Evolutionary conservation across 2,797 vertebrate species (phyloP), one percentile per base, ranked within the genome.

Genomic region (Malacoctenus gilli): DNA sequence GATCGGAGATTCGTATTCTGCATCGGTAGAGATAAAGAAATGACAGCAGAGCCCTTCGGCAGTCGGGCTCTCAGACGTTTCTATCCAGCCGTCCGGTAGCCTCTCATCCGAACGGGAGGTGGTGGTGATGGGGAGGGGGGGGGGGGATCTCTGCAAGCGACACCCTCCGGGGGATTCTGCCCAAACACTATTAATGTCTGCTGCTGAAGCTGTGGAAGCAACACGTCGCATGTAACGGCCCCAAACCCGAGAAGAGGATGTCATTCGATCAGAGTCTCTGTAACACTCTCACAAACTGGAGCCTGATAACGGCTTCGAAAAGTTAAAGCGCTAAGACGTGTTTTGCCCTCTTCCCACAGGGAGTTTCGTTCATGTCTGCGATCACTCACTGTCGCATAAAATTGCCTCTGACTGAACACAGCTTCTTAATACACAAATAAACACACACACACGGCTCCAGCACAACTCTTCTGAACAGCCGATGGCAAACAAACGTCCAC

Each of bases 1-100:
- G 63, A 72, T 55, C 21, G 44, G 19, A 49, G 63, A 79, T 77
- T 71, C 80, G 68, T 74, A 54, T 56, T n/a, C n/a, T n/a, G n/a
- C n/a, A n/a, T n/a, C n/a, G n/a, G n/a, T n/a, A n/a, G n/a, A n/a
- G n/a, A n/a, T 49, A 51, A 62, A 56, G 68, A 52, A 57, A 67
- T 67, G 63, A 80, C 67, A 36, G 22, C 7, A 0, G 25, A 51
- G 43, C 53, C 71, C 54, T 52, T 63, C 25, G 57, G 70, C 70
- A 58, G 31, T 76, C 41, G 66, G 35, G 9, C 34, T 52, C n/a
- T 14, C 39, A 1, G n/a, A 35, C 55, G 31, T 57, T 58, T 62
- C 46, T 44, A 57, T 62, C 44, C 4, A 32, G 59, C 58, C 59
- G 71, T 72, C 51, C 52, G 35, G 12, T 62, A 71, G 65, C 54